Conservation (phyloP, 2,888 invertebrate species). For the Tiliacea aurago region DNA sequence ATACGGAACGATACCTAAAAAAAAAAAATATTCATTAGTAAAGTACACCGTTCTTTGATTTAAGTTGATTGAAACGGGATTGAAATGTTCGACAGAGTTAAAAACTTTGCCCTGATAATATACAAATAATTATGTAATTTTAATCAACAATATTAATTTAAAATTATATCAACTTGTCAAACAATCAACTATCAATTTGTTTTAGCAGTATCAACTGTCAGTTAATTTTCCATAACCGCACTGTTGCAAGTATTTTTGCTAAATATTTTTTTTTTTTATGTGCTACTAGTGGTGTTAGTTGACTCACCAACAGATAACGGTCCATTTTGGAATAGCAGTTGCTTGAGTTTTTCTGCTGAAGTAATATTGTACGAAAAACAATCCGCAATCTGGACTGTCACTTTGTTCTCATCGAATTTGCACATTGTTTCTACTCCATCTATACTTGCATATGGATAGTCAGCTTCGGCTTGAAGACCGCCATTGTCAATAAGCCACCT, state of each 20-base stretch:
- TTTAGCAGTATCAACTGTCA: background rate
- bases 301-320: background rate
- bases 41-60: background rate
- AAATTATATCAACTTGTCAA: background rate
- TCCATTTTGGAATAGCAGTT: background rate
- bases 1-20: background rate
- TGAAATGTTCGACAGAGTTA: background rate
- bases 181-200: too few relatives aligned
- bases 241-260: background rate
- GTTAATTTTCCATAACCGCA: background rate
- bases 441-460: background rate
- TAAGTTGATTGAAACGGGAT: background rate
- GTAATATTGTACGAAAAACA: background rate
- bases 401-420: background rate
- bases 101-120: background rate
- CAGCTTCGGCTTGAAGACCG: background rate
- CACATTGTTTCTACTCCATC: background rate
- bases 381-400: background rate
- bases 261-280: background rate
- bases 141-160: background rate
- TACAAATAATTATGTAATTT: background rate
- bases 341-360: background rate
- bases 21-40: background rate
- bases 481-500: background rate
- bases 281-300: background rate